Conservation (phyloP, 2,888 invertebrate genomes). For the Ommatoiulus sabulosus region DNA sequence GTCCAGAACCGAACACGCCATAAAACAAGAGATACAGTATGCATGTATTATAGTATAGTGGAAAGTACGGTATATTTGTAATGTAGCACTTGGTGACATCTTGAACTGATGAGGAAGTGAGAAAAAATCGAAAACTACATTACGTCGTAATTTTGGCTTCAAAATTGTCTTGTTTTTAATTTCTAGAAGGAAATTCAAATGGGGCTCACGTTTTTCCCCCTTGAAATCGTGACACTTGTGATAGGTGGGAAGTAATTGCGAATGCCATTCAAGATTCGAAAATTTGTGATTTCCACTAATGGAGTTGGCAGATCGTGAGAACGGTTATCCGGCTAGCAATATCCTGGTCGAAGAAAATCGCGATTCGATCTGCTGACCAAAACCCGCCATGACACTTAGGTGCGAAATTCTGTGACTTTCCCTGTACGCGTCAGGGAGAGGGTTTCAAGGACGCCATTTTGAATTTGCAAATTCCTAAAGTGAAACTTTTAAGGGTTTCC, state of each 20-base stretch:
- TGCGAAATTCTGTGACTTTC: background rate
- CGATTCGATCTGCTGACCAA: constrained; percentile 24
- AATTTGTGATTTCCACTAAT: background rate
- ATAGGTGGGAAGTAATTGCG: background rate
- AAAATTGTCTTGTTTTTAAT: background rate
- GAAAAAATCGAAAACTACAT: background rate
- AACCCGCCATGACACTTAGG: background rate
- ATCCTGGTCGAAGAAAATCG: background rate
- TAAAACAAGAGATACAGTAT: no score
- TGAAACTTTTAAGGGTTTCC: background rate
- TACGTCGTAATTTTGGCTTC: background rate
- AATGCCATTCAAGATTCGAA: background rate
- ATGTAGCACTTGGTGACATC: background rate
- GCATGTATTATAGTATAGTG: no score
- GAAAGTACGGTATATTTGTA: no score
- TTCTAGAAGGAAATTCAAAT: background rate
- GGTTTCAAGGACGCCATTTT: no score
- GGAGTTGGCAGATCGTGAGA: background rate
- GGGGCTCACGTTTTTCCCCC: background rate
- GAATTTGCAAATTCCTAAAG: background rate
- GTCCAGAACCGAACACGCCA: no score
- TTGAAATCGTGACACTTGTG: background rate
- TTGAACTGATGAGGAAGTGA: background rate
- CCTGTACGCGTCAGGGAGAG: background rate
- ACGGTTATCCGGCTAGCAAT: background rate